Percentiles rank a stretch among this genome's conserved stretches.
These are phyloP conservation scores for Drosophila formosana DNA, from an alignment of 2,888 invertebrate genomes.

Conservation along the genomic window DNA sequence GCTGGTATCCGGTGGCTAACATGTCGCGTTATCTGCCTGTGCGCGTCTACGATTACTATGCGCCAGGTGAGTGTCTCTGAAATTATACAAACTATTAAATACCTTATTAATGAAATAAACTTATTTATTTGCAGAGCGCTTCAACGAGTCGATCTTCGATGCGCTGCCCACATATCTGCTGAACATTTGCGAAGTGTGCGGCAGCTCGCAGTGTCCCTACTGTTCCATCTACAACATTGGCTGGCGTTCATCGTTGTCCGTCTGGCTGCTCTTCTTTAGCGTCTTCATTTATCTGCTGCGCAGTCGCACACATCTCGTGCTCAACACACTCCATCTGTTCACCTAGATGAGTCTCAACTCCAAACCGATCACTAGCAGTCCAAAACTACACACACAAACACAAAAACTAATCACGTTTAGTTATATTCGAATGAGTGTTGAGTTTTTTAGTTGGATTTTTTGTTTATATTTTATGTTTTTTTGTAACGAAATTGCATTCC, in stretches of 20 bases:
- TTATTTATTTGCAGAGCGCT: conserved; percentile 89
- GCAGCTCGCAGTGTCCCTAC: conserved; percentile 97
- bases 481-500: conserved; percentile 74
- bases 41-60: conserved; percentile 97
- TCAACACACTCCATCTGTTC: conserved; percentile 73
- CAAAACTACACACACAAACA: conserved; percentile 38
- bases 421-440: conserved; percentile 49
- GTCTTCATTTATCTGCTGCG: conserved; percentile 81
- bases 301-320: conserved; percentile 77
- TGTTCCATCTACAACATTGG: conserved; percentile 92
- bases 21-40: conserved; percentile 96
- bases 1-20: conserved; percentile 98
- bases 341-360: conserved; percentile 50
- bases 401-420: conserved; percentile 35
- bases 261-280: conserved; percentile 80
- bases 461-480: conserved; percentile 29
- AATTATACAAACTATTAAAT: not conserved
- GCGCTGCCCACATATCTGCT: conserved; percentile 93
- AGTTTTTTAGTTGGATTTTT: conserved; percentile 51
- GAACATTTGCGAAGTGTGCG: conserved; percentile 97
- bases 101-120: not conserved
- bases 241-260: conserved; percentile 81
- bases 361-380: conserved; percentile 35
- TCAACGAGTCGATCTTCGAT: conserved; percentile 96
- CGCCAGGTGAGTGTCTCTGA: conserved; percentile 90